Evolutionary conservation across 2,797 vertebrate species (phyloP).

Genomic region (Acomys russatus): DNA sequence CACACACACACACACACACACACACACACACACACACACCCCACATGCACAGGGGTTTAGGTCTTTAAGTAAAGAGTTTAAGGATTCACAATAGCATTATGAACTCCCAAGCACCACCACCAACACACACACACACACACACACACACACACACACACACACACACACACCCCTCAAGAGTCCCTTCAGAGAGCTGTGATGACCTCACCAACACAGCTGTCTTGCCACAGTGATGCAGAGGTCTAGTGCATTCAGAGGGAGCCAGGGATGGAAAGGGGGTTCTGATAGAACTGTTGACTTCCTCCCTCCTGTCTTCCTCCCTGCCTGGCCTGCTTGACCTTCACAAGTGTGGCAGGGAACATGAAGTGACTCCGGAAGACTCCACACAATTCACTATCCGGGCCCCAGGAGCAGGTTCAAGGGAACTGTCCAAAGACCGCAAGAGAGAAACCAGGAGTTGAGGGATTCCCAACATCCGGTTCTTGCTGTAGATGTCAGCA

Average conservation of each 20-base stretch:
- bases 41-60: not conserved
- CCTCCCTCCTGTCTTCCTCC: not conserved
- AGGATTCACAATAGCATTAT: not conserved
- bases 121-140: too few species aligned
- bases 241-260: not conserved
- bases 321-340: not conserved
- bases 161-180: not conserved
- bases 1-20: not conserved
- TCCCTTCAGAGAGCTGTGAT: not conserved
- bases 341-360: not conserved
- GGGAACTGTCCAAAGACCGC: not conserved
- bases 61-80: conserved; percentile 11
- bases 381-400: not conserved
- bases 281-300: not conserved
- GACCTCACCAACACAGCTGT: not conserved
- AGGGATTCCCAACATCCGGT: not conserved
- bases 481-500: not conserved
- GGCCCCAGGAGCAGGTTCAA: not conserved
- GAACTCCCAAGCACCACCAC: not conserved
- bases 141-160: too few species aligned
- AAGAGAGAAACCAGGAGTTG: not conserved
- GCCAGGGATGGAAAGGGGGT: not conserved
- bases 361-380: conserved; percentile 8
- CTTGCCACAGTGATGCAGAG: not conserved
- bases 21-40: not conserved